A percentile compares a stretch with the other conserved stretches of the same genome.
These are phyloP conservation scores for Prunella himalayana DNA, from an alignment of 2,113 vertebrate genomes.

Conservation along the genomic window DNA sequence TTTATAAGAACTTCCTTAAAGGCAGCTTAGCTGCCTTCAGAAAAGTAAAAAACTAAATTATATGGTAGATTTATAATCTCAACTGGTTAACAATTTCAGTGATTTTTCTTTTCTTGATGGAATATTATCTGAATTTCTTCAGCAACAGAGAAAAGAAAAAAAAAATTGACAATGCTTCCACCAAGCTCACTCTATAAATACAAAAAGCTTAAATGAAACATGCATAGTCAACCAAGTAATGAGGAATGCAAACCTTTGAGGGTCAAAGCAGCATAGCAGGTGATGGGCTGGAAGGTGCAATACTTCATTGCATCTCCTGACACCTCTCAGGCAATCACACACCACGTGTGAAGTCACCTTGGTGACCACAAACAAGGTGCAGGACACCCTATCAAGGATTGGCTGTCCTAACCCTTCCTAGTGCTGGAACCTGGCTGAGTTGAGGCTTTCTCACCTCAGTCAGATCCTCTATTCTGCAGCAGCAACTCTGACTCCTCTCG, in stretches of 20 bases:
- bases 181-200: background rate
- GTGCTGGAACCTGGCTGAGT: background rate
- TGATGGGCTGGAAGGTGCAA: background rate
- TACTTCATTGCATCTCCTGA: background rate
- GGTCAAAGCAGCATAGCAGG: background rate
- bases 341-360: background rate
- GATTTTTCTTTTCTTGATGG: background rate
- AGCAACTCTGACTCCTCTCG: background rate
- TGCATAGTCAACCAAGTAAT: background rate
- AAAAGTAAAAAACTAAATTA: background rate
- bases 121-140: background rate
- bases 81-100: background rate
- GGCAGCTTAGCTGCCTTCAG: background rate
- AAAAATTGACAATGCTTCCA: background rate
- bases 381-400: background rate
- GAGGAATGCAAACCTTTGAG: background rate
- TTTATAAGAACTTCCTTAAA: background rate
- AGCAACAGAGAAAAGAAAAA: background rate
- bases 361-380: background rate
- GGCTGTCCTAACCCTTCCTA: background rate
- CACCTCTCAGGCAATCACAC: background rate
- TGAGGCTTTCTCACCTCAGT: background rate
- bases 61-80: background rate
- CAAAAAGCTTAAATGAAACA: background rate
- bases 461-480: background rate